Percentiles rank a stretch among this genome's conserved stretches.
phyloP scores from a whole-genome alignment of 2,888 invertebrate species.

The Drosophila cracens region DNA sequence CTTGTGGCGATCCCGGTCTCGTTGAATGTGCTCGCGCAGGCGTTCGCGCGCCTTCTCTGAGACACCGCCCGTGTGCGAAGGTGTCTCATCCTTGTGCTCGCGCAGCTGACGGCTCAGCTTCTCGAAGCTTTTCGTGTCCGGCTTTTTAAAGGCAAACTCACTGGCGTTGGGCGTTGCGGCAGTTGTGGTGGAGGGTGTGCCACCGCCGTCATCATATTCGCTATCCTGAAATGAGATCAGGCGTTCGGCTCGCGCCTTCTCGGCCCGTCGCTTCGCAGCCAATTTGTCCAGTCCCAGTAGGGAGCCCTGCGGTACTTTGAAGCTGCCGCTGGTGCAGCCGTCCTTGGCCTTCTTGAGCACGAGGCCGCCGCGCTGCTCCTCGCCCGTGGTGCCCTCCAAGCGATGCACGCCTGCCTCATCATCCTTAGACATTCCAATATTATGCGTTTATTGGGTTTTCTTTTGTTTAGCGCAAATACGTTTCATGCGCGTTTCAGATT shows the following conservation, averaged over 20 bases:
- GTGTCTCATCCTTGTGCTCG: conserved; percentile 93
- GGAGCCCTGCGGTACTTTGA: conserved; percentile 92
- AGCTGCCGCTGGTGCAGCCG: conserved; percentile 84
- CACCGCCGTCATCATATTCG: conserved; percentile 85
- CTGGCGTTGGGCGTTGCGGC: conserved; percentile 42
- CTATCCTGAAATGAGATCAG: conserved; percentile 88
- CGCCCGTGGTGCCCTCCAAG: conserved; percentile 88
- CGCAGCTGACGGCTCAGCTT: conserved; percentile 89
- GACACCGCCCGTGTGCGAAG: conserved; percentile 97
- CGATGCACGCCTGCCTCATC: conserved; percentile 87
- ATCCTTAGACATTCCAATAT: conserved; percentile 59
- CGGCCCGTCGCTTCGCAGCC: conserved; percentile 90
- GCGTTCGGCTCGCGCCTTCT: conserved; percentile 87
- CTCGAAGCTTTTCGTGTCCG: conserved; percentile 81
- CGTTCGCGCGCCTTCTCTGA: conserved; percentile 89
- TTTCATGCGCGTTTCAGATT: conserved; percentile 59
- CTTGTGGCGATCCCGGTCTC: conserved; percentile 77
- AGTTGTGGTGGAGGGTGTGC: conserved; percentile 55
- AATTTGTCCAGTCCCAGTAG: conserved; percentile 93
- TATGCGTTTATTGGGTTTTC: conserved; percentile 25
- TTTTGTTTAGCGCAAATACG: conserved; percentile 47
- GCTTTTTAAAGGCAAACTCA: conserved; percentile 84
- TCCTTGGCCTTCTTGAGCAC: conserved; percentile 88
- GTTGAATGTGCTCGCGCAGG: conserved; percentile 88
- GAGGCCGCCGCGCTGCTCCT: conserved; percentile 89